phyloP scores from a whole-genome alignment of 2,113 vertebrate genomes.

The Etia nguti region DNA sequence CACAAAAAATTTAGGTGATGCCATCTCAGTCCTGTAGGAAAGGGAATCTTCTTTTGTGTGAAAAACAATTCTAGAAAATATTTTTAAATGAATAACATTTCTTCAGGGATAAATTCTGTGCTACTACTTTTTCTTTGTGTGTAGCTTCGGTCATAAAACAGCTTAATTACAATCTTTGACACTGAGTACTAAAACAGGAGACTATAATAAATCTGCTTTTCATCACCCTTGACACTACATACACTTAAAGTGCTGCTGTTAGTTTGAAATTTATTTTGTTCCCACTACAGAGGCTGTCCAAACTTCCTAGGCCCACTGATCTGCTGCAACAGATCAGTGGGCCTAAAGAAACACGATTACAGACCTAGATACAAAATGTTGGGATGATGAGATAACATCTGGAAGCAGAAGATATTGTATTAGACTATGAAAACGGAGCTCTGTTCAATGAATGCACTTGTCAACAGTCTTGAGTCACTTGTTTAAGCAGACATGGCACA shows the following conservation, averaged over 20 bases:
- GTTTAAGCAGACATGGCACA: neutral
- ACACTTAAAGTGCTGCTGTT: neutral
- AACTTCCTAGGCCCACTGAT: neutral
- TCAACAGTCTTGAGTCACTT: neutral
- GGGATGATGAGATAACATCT: neutral
- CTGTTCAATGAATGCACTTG: neutral
- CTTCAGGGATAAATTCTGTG: neutral
- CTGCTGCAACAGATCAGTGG: neutral
- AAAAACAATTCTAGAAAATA: neutral
- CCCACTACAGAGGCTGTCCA: neutral
- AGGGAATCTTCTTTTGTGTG: neutral
- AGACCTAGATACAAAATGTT: neutral
- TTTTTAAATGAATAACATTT: neutral
- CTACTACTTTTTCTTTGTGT: neutral
- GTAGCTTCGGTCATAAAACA: neutral
- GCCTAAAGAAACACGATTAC: neutral
- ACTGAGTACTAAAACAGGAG: neutral
- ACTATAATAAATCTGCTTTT: neutral
- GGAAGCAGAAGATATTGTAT: neutral
- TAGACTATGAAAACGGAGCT: neutral
- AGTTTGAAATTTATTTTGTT: neutral
- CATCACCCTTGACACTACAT: neutral
- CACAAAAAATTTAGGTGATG: neutral
- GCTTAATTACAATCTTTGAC: neutral
- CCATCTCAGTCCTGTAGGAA: neutral